A percentile compares a stretch with the other conserved stretches of the same genome.
These are phyloP conservation scores for Styela clava DNA, from an alignment of 23 tunicate genomes.

Conservation along the genomic window DNA sequence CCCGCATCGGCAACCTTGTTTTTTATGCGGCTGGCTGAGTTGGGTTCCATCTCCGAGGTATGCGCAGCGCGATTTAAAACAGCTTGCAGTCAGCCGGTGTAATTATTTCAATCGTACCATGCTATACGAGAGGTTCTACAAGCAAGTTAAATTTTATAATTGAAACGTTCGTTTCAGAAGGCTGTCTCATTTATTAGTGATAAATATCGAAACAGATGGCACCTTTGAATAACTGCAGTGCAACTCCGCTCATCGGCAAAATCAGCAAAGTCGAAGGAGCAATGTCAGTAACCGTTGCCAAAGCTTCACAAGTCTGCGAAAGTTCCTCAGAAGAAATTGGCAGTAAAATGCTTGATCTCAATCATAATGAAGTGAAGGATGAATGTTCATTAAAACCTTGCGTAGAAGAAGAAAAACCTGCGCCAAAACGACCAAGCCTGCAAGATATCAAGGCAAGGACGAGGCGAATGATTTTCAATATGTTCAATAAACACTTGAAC, in stretches of 20 bases:
- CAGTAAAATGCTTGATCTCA: slow-evolving; percentile 12
- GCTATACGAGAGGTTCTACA: not conserved
- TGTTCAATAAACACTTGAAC: slow-evolving; percentile 62
- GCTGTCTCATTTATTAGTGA: too few relatives aligned
- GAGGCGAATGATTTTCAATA: slow-evolving; percentile 58
- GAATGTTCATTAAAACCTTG: not conserved
- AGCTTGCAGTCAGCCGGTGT: not conserved
- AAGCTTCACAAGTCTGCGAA: not conserved
- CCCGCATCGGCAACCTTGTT: not conserved
- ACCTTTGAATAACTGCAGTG: slow-evolving; percentile 28
- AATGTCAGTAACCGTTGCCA: not conserved
- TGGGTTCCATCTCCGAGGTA: not conserved
- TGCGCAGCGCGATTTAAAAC: not conserved
- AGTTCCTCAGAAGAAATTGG: slow-evolving; percentile 21
- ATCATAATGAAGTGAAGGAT: slow-evolving; percentile 20
- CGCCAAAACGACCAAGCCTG: slow-evolving; percentile 16
- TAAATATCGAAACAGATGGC: not conserved
- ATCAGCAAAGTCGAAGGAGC: slow-evolving; percentile 3
- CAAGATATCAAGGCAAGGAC: slow-evolving; percentile 58
- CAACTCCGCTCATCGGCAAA: slow-evolving; percentile 16
- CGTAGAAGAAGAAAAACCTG: not conserved
- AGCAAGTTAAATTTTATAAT: too few relatives aligned
- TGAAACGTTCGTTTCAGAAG: not conserved
- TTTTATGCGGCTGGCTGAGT: not conserved
- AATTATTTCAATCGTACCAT: not conserved